Percentiles rank a stretch among this genome's conserved stretches.
Evolutionary conservation across 2,113 vertebrate species (phyloP).

Genomic region (Nansenia antarctica): DNA sequence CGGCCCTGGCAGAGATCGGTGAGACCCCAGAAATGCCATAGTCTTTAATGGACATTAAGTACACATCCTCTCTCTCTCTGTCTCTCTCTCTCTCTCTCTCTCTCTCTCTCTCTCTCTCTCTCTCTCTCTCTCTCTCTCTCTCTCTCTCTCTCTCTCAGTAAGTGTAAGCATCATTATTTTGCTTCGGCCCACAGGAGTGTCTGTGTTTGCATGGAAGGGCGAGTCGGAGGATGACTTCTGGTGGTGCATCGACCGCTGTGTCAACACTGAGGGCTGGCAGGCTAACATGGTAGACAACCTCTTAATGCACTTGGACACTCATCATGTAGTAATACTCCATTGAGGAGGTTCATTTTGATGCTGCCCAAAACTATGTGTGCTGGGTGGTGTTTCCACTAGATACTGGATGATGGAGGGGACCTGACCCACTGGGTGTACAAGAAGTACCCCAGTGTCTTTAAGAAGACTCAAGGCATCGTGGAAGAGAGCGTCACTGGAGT

Average conservation of each 20-base stretch:
- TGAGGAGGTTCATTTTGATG: not conserved
- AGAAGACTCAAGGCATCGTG: constrained; percentile 95
- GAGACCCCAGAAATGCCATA: too few species aligned
- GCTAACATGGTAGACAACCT: constrained; percentile 89
- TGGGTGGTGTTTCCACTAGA: constrained; percentile 73
- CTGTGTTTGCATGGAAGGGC: constrained; percentile 98
- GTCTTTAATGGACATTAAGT: too few species aligned
- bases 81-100: not conserved
- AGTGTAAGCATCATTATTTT: too few species aligned
- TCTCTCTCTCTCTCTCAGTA: constrained; percentile 1
- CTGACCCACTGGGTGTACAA: constrained; percentile 99
- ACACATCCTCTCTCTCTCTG: not conserved
- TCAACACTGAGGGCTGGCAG: constrained; percentile 93
- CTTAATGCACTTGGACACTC: not conserved
- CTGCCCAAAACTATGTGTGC: not conserved
- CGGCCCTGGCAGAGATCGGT: constrained; percentile 93
- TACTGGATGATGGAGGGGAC: constrained; percentile 97
- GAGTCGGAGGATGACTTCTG: constrained; percentile 99
- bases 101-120: not conserved
- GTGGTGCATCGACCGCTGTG: constrained; percentile 98
- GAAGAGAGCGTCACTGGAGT: constrained; percentile 99
- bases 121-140: constrained; percentile 6
- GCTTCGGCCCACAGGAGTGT: constrained; percentile 79
- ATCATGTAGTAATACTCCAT: not conserved
- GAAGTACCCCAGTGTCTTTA: constrained; percentile 96